Percentiles rank a stretch among this genome's conserved stretches.
Evolutionary conservation across 2,888 invertebrate genomes (phyloP).

Genomic region (Drosophila gaucha): DNA sequence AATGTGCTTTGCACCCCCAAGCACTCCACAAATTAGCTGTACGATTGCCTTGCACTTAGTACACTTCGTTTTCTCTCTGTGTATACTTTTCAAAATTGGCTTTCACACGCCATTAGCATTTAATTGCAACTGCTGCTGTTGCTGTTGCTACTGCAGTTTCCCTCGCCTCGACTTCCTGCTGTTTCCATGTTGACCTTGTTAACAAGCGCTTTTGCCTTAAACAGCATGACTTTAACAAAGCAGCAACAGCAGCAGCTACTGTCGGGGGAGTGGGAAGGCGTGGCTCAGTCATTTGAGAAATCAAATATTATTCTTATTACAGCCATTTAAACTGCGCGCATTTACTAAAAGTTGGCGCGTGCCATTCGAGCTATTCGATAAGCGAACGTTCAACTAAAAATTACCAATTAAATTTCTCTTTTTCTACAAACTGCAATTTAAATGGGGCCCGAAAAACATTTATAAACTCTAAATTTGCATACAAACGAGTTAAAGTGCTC

Average conservation of each 20-base stretch:
- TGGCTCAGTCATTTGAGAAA: slow-evolving; percentile 52
- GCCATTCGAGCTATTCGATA: slow-evolving; percentile 49
- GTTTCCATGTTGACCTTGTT: slow-evolving; percentile 57
- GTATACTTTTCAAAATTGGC: slow-evolving; percentile 75
- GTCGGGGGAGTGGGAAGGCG: background rate
- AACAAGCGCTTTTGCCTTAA: slow-evolving; percentile 70
- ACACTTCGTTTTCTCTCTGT: slow-evolving; percentile 59
- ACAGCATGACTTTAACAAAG: slow-evolving; percentile 19
- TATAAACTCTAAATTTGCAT: slow-evolving; percentile 34
- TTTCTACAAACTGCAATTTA: slow-evolving; percentile 16
- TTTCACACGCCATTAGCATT: slow-evolving; percentile 81
- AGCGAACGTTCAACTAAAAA: slow-evolving; percentile 52
- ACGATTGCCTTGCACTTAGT: slow-evolving; percentile 69
- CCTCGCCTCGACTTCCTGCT: slow-evolving; percentile 22
- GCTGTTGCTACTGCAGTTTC: slow-evolving; percentile 7
- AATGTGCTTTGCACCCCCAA: slow-evolving; percentile 5
- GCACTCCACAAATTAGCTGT: slow-evolving; percentile 66
- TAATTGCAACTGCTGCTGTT: slow-evolving; percentile 64
- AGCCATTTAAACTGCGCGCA: slow-evolving; percentile 23
- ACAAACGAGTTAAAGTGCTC: slow-evolving; percentile 27
- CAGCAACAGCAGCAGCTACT: background rate
- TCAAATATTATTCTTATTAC: slow-evolving; percentile 71
- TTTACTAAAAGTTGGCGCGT: slow-evolving; percentile 39
- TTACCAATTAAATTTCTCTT: slow-evolving; percentile 43
- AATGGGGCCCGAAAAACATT: slow-evolving; percentile 13